phyloP scores from a whole-genome alignment of 2,797 vertebrate genomes.

The Xenopus petersii region DNA sequence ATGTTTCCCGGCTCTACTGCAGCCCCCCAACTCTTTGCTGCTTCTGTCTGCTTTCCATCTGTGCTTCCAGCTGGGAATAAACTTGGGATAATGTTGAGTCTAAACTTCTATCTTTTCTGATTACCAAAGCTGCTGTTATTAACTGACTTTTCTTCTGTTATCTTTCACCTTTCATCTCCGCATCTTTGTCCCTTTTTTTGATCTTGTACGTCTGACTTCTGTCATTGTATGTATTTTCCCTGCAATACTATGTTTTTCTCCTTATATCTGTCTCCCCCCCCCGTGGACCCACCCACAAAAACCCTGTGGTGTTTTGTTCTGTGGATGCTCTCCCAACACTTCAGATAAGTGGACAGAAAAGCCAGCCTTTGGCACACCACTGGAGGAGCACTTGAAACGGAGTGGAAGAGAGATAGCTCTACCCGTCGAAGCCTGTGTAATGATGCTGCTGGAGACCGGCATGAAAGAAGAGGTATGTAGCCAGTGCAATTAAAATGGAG shows the following conservation, averaged over 20 bases:
- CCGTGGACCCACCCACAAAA: not conserved
- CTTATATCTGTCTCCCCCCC: not conserved
- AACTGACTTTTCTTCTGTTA: not conserved
- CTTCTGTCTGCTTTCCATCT: not conserved
- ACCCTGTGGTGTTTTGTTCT: not conserved
- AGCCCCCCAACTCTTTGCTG: constrained; percentile 2
- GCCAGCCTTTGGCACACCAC: constrained; percentile 86
- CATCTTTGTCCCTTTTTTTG: not conserved
- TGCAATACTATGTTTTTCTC: constrained; percentile 28
- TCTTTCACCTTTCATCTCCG: not conserved
- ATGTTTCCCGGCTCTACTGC: constrained; percentile 37
- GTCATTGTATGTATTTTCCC: not conserved
- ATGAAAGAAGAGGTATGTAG: constrained; percentile 92
- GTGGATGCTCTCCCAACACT: not conserved
- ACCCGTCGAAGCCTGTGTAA: constrained; percentile 92
- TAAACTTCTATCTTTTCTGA: constrained; percentile 52
- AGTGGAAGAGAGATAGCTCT: constrained; percentile 88
- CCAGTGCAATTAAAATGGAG: too few species aligned
- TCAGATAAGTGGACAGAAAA: constrained; percentile 96
- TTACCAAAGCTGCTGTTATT: constrained; percentile 19
- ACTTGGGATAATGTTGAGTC: not conserved
- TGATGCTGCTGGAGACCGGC: constrained; percentile 96
- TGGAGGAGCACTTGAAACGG: constrained; percentile 94
- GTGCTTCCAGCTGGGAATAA: constrained; percentile 14
- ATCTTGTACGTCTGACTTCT: not conserved